A percentile compares a stretch with the other conserved stretches of the same genome.
Evolutionary conservation across 2,888 invertebrate genomes (phyloP).

Genomic region (Agrypnus murinus): DNA sequence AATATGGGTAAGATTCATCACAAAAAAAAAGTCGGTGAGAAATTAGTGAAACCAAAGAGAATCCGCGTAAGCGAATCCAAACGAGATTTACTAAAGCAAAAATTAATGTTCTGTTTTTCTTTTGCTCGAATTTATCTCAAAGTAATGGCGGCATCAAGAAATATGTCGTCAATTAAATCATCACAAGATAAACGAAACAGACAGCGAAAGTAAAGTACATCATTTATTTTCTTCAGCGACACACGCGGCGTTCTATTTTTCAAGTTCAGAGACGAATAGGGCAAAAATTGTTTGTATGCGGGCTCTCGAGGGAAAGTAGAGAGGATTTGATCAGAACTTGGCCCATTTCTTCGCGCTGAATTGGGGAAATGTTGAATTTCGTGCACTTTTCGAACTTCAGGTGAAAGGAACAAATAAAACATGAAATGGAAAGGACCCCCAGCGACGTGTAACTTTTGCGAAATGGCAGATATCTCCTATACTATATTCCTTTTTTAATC

Average conservation of each 20-base stretch:
- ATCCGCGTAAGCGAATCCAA: too few species aligned
- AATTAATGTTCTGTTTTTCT: conserved; percentile 10
- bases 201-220: conserved; percentile 36
- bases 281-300: conserved; percentile 49
- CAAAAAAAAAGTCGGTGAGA: too few species aligned
- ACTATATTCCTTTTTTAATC: conserved; percentile 2
- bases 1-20: too few species aligned
- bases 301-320: conserved; percentile 43
- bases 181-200: conserved; percentile 35
- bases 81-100: not conserved
- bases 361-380: conserved; percentile 43
- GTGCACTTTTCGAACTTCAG: conserved; percentile 44
- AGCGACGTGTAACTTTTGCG: conserved; percentile 25
- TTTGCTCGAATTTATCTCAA: not conserved
- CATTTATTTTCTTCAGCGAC: conserved; percentile 42
- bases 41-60: too few species aligned
- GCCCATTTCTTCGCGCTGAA: conserved; percentile 47
- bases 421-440: conserved; percentile 38
- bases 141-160: conserved; percentile 23
- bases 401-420: conserved; percentile 44
- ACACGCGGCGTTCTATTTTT: conserved; percentile 47
- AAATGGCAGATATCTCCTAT: conserved; percentile 9
- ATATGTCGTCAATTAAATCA: conserved; percentile 34
- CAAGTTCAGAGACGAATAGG: conserved; percentile 43
- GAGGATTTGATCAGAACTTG: conserved; percentile 51